Evolutionary conservation across 2,113 vertebrate species (phyloP), one percentile per base, ranked within the genome.

Genomic region (Octodon degus): DNA sequence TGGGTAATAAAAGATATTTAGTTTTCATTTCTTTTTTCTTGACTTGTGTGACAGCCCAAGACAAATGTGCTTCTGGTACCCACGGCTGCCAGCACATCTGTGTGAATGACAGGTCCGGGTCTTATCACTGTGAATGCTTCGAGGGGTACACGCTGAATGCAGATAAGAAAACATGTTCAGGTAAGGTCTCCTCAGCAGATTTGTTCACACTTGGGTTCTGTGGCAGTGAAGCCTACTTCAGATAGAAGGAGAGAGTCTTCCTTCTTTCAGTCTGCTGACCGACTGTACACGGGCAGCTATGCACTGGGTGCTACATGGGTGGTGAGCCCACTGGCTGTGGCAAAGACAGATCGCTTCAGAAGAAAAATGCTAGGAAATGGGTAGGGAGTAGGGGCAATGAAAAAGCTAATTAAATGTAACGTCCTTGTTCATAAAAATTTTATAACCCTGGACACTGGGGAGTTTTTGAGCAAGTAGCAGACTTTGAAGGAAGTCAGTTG

Each of bases 81-180:
- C 99, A 99, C 0, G 97, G 99, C 77, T 99, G 99, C 92, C 98
- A 99, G 53, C 99, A 99, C 95, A 97, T 99, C 83, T 99, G 99
- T 81, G 98, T 99, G 97, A 99, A 98, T 74, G 99, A 98, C 90
- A 58, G 96, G 86, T 98, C 98, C 0, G 96, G 97, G 43, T 99
- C 99, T 92, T 98, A 98, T 97, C 98, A 97, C 98, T 99, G 99
- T 97, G 99, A 99, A 85, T 99, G 99, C 98, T 98, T 98, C 22
- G 98, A 98, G 40, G 99, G 99, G 89, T 99, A 99, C 96, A 95
- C 96, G 90, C 98, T 99, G 98, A 99, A 99, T 89, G 95, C 96
- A 76, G 99, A 99, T 97, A 98, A 98, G 97, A 99, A 98, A 93
- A 99, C 99, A 3, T 99, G 99, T 96, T 99, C 99, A 98, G 98